phyloP scores from a whole-genome alignment of 1,140 invertebrate species.

The Colletes latitarsis region DNA sequence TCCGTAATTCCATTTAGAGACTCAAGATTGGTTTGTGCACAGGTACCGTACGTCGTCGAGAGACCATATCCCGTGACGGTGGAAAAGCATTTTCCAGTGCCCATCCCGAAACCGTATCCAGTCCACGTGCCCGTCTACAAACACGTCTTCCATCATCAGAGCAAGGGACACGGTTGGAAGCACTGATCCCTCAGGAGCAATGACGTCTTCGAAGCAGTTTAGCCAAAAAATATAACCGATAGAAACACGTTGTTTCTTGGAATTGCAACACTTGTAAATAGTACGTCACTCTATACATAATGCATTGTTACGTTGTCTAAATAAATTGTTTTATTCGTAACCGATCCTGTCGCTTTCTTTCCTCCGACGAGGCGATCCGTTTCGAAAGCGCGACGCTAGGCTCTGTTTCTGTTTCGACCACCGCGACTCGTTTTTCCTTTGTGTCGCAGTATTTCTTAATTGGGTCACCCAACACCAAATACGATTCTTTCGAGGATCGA shows the following conservation, averaged over 20 bases:
- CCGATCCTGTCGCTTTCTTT: not conserved
- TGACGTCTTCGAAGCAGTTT: not conserved
- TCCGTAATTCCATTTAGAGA: not conserved
- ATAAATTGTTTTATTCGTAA: slow-evolving; percentile 49
- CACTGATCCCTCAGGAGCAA: slow-evolving; percentile 54
- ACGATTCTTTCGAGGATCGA: not conserved
- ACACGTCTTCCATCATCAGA: slow-evolving; percentile 88
- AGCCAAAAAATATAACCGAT: slow-evolving; percentile 41
- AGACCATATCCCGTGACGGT: slow-evolving; percentile 90
- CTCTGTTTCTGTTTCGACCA: too few species aligned
- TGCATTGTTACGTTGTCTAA: slow-evolving; percentile 39
- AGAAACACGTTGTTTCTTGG: slow-evolving; percentile 13
- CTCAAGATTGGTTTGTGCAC: slow-evolving; percentile 50
- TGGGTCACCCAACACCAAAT: not conserved
- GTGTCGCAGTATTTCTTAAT: slow-evolving; percentile 3
- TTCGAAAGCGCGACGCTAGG: slow-evolving; percentile 28
- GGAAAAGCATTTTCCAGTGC: slow-evolving; percentile 89
- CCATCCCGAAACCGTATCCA: slow-evolving; percentile 89
- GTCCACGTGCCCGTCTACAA: slow-evolving; percentile 91
- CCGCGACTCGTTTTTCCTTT: slow-evolving; percentile 18
- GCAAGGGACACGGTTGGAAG: slow-evolving; percentile 73
- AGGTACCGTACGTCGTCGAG: slow-evolving; percentile 88
- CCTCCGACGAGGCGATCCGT: not conserved
- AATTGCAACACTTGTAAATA: slow-evolving; percentile 55
- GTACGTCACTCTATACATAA: slow-evolving; percentile 17